Conservation (phyloP, 2,888 invertebrate species). For the Seira ritae region DNA sequence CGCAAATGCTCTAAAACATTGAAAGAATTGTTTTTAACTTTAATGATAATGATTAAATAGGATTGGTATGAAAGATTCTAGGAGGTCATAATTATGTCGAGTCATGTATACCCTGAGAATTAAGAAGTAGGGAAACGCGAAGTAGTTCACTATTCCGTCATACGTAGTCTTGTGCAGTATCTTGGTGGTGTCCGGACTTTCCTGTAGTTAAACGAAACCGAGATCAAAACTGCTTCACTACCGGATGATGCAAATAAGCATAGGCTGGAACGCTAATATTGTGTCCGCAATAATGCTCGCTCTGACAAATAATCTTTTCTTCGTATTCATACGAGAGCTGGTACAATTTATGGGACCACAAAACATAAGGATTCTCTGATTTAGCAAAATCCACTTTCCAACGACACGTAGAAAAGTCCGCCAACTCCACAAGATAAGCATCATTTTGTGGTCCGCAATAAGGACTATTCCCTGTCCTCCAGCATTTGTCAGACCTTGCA, state of each 20-base stretch:
- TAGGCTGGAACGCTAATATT: too few relatives aligned
- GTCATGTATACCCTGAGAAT: conserved; percentile 52
- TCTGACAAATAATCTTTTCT: too few relatives aligned
- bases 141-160: conserved; percentile 23
- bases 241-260: too few relatives aligned
- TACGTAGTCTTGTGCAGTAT: conserved; percentile 10
- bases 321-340: conserved; percentile 27
- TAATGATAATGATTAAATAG: too few relatives aligned
- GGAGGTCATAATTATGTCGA: too few relatives aligned
- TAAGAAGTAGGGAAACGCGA: conserved; percentile 64
- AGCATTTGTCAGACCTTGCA: too few relatives aligned
- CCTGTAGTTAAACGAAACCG: conserved; percentile 5
- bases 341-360: conserved; percentile 57
- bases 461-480: background rate
- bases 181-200: conserved; percentile 30
- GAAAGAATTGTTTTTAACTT: background rate
- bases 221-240: background rate
- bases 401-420: conserved; percentile 32
- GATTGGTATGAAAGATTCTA: too few relatives aligned
- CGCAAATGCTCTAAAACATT: conserved; percentile 45
- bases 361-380: conserved; percentile 14
- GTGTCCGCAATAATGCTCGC: too few relatives aligned
- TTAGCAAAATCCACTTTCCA: conserved; percentile 57
- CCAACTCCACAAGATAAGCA: background rate
- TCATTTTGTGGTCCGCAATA: conserved; percentile 11